Evolutionary conservation across 2,797 vertebrate genomes (phyloP), one percentile per base, ranked within the genome.

Genomic region (Sebastes aleutianus): DNA sequence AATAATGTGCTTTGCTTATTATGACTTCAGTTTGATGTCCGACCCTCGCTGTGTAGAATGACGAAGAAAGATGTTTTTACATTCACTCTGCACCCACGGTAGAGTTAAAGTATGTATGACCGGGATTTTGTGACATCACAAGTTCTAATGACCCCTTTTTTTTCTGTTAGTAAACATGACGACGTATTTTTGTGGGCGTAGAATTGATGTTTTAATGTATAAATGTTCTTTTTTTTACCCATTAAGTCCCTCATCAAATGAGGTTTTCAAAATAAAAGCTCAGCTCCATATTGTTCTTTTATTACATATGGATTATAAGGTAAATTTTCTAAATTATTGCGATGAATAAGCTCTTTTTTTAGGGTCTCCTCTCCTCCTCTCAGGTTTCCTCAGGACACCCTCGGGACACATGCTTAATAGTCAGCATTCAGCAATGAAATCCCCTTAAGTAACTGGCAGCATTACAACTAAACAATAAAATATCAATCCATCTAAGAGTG

Each of bases 391-490:
- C 6, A 29, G 39, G 14, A 64, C 58, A 4, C 7, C 24, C 10
- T 31, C 9, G 4, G 47, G 54, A 34, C 4, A 14, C 16, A 26
- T 36, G 34, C 34, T 36, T 36, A 36, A 36, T 18, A 27, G 50
- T 43, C 36, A 47, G 34, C 47, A 36, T 69, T 74, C 27, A 63
- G 39, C 10, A 58, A 73, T 67, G 11, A 77, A 76, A 79, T 76
- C 29, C 53, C 53, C 18, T 73, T 54, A 50, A 78, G 68, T 47
- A 76, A 27, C 47, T 80, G 72, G 67, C 78, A 72, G 18, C 22
- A 11, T 56, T n/a, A 74, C 68, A 78, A 22, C 50, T 47, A 72
- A 65, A 26, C 32, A 56, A 77, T 72, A 66, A 65, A 80, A 80
- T 36, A 68, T 32, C 24, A 56, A 66, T 53, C 27, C 8, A 14